Evolutionary conservation across 2,113 vertebrate genomes (phyloP).

Genomic region (Chloropsis cyanopogon): DNA sequence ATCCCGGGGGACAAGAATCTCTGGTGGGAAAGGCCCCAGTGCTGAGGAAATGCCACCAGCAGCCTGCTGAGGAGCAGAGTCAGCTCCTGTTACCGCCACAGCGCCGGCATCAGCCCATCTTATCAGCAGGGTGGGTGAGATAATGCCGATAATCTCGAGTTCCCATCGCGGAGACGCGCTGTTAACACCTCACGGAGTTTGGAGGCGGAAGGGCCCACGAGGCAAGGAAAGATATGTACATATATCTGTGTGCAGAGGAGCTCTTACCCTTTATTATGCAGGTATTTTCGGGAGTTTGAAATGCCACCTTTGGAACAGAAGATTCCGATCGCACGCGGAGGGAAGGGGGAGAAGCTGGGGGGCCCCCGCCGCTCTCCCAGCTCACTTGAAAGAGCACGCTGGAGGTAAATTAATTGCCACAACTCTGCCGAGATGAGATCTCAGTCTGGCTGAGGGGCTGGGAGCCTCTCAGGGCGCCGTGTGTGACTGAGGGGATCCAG

Average conservation of each 20-base stretch:
- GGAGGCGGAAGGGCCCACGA: neutral
- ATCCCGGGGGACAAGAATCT: fast-evolving
- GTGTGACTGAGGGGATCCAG: neutral
- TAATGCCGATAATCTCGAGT: neutral
- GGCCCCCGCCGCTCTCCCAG: neutral
- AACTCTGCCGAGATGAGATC: neutral
- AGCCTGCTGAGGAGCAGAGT: neutral
- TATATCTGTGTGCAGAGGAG: neutral
- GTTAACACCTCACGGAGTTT: neutral
- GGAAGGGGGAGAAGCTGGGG: neutral
- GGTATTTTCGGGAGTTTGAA: neutral
- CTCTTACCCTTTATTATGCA: constrained; percentile 32
- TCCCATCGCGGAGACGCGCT: neutral
- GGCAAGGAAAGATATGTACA: neutral
- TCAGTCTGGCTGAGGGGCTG: neutral
- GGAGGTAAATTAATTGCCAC: neutral
- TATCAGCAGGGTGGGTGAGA: neutral
- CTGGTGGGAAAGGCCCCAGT: neutral
- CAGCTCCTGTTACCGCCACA: neutral
- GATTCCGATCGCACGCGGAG: neutral
- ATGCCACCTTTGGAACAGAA: neutral
- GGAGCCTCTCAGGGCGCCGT: neutral
- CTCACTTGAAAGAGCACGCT: neutral
- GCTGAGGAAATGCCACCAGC: neutral
- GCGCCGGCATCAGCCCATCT: neutral